Evolutionary conservation across 2,888 invertebrate genomes (phyloP), one percentile per base, ranked within the genome.

Genomic region (Sialis fuliginosa): DNA sequence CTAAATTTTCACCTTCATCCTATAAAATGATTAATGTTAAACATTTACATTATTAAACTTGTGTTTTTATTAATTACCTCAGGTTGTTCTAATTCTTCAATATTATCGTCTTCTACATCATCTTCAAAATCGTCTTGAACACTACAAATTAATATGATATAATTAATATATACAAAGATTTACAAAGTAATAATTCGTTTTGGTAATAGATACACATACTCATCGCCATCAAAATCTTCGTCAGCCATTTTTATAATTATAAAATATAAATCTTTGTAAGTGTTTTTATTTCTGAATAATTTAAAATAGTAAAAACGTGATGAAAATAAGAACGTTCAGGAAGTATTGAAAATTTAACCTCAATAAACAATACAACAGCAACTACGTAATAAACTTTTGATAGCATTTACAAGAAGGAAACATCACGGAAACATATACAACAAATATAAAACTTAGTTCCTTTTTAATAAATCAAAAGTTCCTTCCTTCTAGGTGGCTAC

Each of bases 31-130:
- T 22, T 49, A 37, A 44, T 34, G n/a, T 33, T 6, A 13, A 30
- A 37, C 32, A 54, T 47, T 54, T 55, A 64, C 66, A 57, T 86
- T 90, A 52, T 84, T 87, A 55, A 84, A 85, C 55, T 89, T 89
- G 10, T 88, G 71, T 57, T 22, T 22, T 9, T 37, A 8, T 34
- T 30, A 54, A 46, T 54, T 55, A 64, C 67, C 57, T 87, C 91
- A 52, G 84, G 87, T 55, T 85, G 85, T 56, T 89, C 89, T 13
- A 88, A 71, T 57, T 86, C 84, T 55, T 89, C 90, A 54, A 88
- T 83, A 54, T 88, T 85, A 53, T 88, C 88, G 54, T 88, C 88
- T 48, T 89, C 90, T 52, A 89, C 89, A 45, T 87, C 88, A 57
- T 87, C 89, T 54, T 90, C 89, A 60, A 87, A 90, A 61, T 90